Conservation (phyloP, 1,140 invertebrate species). For the Aphis gossypii region DNA sequence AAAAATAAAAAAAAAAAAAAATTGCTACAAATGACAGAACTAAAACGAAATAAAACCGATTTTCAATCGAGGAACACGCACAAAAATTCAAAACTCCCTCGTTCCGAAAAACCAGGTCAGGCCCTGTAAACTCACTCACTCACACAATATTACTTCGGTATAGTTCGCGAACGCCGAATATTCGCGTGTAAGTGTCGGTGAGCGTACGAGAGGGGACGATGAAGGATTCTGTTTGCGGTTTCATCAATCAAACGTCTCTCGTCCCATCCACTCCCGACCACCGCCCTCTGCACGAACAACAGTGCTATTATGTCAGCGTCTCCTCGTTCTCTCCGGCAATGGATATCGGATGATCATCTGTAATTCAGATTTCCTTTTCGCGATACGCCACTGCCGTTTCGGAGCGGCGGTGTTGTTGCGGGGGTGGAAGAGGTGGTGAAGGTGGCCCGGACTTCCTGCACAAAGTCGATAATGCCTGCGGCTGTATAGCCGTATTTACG, state of each 20-base stretch:
- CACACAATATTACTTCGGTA: background rate
- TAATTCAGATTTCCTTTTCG: constrained; percentile 49
- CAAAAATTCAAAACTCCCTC: background rate
- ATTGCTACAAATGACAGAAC: background rate
- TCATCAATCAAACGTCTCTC: constrained; percentile 53
- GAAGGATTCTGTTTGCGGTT: constrained; percentile 40
- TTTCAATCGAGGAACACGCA: too few relatives aligned
- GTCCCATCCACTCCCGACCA: too few relatives aligned
- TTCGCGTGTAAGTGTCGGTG: background rate
- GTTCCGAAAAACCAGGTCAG: background rate
- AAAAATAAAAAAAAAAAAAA: background rate
- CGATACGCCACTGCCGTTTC: background rate
- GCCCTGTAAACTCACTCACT: background rate
- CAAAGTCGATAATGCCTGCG: constrained; percentile 46
- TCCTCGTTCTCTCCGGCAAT: background rate
- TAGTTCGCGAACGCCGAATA: background rate
- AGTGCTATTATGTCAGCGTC: constrained; percentile 42
- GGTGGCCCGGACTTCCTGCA: background rate
- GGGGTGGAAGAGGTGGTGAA: background rate
- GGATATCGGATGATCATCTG: constrained; percentile 57
- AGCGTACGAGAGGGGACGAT: background rate
- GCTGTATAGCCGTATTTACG: background rate
- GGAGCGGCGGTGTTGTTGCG: too few relatives aligned
- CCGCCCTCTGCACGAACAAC: background rate
- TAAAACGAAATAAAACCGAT: background rate